Percentiles rank a stretch among this genome's conserved stretches.
phyloP scores from a whole-genome alignment of 2,797 vertebrate species.

The Acanthornis magna region DNA sequence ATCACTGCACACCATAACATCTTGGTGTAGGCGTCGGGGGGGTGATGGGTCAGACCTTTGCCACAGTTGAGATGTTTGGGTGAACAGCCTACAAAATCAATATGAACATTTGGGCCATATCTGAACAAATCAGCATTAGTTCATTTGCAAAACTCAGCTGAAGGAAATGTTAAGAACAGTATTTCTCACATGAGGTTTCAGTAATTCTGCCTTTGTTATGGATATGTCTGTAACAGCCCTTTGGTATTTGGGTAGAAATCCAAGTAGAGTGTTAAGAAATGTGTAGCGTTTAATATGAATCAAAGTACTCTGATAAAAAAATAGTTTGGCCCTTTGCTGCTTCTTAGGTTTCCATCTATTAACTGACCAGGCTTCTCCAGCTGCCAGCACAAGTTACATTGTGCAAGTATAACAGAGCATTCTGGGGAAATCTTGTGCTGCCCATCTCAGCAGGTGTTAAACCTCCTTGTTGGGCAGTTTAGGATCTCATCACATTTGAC shows the following conservation, averaged over 20 bases:
- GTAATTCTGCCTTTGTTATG: conserved; percentile 45
- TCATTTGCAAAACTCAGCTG: conserved; percentile 7
- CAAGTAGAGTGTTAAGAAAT: conserved; percentile 22
- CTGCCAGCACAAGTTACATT: not conserved
- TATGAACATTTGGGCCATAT: conserved; percentile 7
- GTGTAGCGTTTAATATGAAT: conserved; percentile 40
- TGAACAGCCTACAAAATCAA: not conserved
- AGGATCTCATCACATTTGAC: not conserved
- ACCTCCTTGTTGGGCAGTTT: not conserved
- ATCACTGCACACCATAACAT: not conserved
- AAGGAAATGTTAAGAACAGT: not conserved
- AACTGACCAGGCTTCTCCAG: conserved; percentile 45
- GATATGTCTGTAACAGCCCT: not conserved
- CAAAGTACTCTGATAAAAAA: conserved; percentile 24
- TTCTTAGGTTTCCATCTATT: conserved; percentile 44
- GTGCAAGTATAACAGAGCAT: not conserved
- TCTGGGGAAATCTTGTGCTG: not conserved
- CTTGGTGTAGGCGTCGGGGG: accelerated
- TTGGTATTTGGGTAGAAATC: conserved; percentile 48
- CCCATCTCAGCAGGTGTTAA: not conserved
- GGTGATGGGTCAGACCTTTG: not conserved
- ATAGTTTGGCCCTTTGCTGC: not conserved
- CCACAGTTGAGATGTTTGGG: not conserved
- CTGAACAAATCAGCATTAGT: conserved; percentile 10
- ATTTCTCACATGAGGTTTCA: conserved; percentile 36